Evolutionary conservation across 2,797 vertebrate species (phyloP), one percentile per base, ranked within the genome.

Genomic region (Cheirogaleus major): DNA sequence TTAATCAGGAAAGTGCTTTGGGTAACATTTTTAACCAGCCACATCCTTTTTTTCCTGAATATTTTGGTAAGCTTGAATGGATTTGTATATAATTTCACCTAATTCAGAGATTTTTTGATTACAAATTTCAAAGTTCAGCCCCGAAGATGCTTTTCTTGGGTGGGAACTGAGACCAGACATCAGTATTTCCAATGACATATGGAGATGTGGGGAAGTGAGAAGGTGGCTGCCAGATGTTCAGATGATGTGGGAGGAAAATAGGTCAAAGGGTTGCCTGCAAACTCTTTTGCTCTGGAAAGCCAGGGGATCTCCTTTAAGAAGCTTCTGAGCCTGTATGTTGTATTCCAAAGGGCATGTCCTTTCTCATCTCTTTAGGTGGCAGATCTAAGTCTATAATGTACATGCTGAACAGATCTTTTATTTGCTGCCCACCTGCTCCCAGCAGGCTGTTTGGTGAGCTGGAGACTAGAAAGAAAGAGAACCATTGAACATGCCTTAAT

Each of bases 41-140:
- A 35, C 35, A 78, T 80, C 27, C 25, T 97, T 92, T 38, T 88
- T 92, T 85, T 93, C 91, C 57, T 76, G 91, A 96, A 67, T 76
- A 80, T 79, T 90, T 94, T 89, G 50, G 18, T 79, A 85, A 90
- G 17, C 15, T 17, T 61, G 9, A 57, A 5, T 79, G 27, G 45
- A 94, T 75, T 75, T 92, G 25, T 78, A 67, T 92, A 12, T 17
- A 78, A 61, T 95, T 69, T 95, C 45, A 59, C 55, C 27, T 81
- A 85, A 94, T 92, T 92, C 38, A 82, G 70, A 90, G 48, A 82
- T 89, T 81, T 91, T 91, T 87, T 12, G 63, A 48, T 32, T 45
- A 59, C 9, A 89, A 50, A 69, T 93, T 52, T 43, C 48, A 48
- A 70, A 94, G 20, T 59, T 91, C 22, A 87, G 18, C 11, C 25